These are phyloP conservation scores for Paratilapia polleni DNA, from an alignment of 2,113 vertebrate species.

Conservation along the genomic window DNA sequence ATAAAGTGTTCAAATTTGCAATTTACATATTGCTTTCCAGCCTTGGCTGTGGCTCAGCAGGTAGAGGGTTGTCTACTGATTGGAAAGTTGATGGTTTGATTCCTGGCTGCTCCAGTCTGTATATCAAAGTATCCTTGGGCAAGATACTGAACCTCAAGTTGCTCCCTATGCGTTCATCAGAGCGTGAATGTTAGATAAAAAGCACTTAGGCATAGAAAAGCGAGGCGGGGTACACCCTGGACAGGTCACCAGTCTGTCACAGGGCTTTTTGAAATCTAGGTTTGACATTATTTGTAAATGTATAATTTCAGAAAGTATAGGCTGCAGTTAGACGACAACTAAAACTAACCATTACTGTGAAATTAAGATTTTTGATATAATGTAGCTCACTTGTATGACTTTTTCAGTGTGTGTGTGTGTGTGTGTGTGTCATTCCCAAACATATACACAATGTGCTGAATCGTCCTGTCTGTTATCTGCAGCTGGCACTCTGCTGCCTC, in stretches of 20 bases:
- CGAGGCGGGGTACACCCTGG: no score
- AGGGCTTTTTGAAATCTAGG: background rate
- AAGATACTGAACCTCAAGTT: no score
- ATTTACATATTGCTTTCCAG: no score
- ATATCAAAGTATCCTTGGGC: no score
- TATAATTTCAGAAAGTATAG: background rate
- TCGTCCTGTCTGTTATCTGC: slow-evolving; percentile 62
- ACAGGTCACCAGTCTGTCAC: no score
- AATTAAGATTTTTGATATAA: background rate
- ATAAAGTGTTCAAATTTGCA: background rate
- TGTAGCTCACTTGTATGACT: background rate
- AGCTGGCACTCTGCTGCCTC: slow-evolving; percentile 69
- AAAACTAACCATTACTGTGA: background rate
- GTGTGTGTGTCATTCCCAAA: slow-evolving; percentile 2
- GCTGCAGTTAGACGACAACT: background rate
- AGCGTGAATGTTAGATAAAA: no score
- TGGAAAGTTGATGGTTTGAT: no score
- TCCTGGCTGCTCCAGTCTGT: no score
- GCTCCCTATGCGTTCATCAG: no score
- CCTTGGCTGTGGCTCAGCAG: no score
- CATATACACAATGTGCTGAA: slow-evolving; percentile 68
- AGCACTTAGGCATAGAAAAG: no score
- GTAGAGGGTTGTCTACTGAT: no score
- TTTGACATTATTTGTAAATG: background rate
- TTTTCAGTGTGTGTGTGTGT: background rate